Evolutionary conservation across 2,888 invertebrate genomes (phyloP).

Genomic region (Sphaerophoria rueppellii): DNA sequence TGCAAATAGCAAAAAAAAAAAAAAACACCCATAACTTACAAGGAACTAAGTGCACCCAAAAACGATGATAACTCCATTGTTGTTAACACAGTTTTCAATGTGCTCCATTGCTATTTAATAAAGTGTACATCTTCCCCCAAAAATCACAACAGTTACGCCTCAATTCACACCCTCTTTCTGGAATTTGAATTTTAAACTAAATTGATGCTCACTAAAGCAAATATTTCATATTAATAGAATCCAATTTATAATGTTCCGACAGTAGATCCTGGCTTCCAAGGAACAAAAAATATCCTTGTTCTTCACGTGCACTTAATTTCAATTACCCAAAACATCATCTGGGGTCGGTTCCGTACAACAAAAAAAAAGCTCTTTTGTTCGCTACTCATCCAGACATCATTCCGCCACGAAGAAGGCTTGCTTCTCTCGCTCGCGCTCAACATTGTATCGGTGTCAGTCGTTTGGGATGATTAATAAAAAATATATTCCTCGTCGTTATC

Average conservation of each 20-base stretch:
- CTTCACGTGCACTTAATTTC: constrained; percentile 70
- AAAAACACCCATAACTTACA: too few species aligned
- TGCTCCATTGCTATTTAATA: too few species aligned
- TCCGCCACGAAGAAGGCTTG: not conserved
- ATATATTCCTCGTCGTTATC: not conserved
- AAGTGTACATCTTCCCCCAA: too few species aligned
- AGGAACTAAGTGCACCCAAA: too few species aligned
- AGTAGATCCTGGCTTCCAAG: not conserved
- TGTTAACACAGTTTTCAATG: too few species aligned
- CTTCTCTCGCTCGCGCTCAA: not conserved
- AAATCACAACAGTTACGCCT: not conserved
- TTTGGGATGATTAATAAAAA: constrained; percentile 32
- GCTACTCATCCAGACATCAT: not conserved
- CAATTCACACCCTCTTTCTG: too few species aligned
- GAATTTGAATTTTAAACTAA: constrained; percentile 41
- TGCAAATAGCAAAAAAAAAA: too few species aligned
- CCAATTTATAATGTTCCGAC: constrained; percentile 64
- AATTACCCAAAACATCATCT: constrained; percentile 66
- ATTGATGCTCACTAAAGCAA: constrained; percentile 38
- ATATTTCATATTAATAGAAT: constrained; percentile 55
- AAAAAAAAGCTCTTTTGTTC: not conserved
- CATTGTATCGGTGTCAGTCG: too few species aligned
- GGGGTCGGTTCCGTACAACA: constrained; percentile 1
- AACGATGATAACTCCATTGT: too few species aligned
- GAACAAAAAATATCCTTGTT: constrained; percentile 38